Base-by-base conservation (phyloP, 2,797 vertebrate species). In the Cyprinodon diabolis region DNA sequence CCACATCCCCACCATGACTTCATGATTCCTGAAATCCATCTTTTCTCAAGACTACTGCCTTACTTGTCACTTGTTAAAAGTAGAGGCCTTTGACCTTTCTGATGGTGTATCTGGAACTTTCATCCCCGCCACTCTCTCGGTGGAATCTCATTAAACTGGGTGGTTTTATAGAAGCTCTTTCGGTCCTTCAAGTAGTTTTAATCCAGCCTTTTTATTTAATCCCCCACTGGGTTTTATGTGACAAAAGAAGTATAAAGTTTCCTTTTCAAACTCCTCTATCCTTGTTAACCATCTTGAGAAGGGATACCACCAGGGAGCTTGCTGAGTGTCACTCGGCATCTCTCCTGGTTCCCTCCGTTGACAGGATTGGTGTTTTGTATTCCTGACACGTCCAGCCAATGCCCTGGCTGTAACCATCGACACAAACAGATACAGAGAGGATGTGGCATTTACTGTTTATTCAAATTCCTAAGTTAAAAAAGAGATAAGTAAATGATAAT, bases 321-420 rank as follows among this genome's bases (percentile, higher is more conserved):
- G 80, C 85, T 30, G 82, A 82, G 75, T 91, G 89, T 90, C 92
- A 92, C 83, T 90, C 89, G 88, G 83, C 74, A 80, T 86, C 74
- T 23, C 48, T 67, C 77, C 51, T 6, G 6, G 73, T 67, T 52
- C 47, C 66, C 74, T 74, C 62, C 62, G 65, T 52, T 88, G 85
- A 91, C 88, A 87, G 76, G 71, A 37, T 54, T 25, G 71, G n/a
- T 19, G 74, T 76, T 89, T 78, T 83, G 84, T 51, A 90, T 89
- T 90, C 81, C 67, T 54, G 56, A 84, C 86, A 89, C 81, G 74
- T 86, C 70, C 56, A 19, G 65, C 81, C 77, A 48, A 75, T 69
- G 54, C 76, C 72, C 74, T 67, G 74, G 89, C 84, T 84, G 69
- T 81, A 81, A 81, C 71, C 70, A 63, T 74, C 66, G 54, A 72